Evolutionary conservation across 2,797 vertebrate species (phyloP).

Genomic region (Brachyrhaphis roseni): DNA sequence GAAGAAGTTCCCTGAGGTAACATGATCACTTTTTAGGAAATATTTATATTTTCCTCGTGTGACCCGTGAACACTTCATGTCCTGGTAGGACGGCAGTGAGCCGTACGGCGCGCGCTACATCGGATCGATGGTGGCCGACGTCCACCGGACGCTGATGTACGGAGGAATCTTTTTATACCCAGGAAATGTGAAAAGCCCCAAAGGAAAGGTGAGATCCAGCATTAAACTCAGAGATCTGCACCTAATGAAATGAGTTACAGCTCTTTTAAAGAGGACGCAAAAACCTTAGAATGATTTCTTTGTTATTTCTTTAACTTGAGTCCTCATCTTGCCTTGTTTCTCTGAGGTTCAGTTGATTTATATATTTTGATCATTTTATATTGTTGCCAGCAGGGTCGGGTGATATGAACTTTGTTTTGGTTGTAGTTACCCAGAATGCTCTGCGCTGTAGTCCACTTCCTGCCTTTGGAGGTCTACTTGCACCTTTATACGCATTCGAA

Average conservation of each 20-base stretch:
- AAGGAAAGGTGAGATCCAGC: slow-evolving; percentile 87
- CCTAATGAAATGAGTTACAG: not conserved
- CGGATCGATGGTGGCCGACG: slow-evolving; percentile 98
- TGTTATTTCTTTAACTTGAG: not conserved
- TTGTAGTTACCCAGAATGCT: too few relatives aligned
- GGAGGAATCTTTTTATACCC: slow-evolving; percentile 98
- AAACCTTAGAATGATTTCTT: not conserved
- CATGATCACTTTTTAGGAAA: not conserved
- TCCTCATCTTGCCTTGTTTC: not conserved
- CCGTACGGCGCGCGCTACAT: slow-evolving; percentile 92
- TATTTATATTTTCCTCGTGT: not conserved
- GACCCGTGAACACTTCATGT: fast-evolving
- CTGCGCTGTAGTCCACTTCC: too few relatives aligned
- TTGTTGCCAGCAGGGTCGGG: not conserved
- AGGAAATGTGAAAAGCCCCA: slow-evolving; percentile 90
- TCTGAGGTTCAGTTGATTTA: not conserved
- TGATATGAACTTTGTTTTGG: too few relatives aligned
- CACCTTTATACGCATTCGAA: too few relatives aligned
- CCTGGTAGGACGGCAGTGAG: slow-evolving; percentile 86
- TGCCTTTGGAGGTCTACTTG: too few relatives aligned
- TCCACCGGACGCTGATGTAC: slow-evolving; percentile 94
- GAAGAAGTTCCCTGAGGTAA: slow-evolving; percentile 93
- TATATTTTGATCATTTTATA: not conserved
- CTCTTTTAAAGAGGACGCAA: not conserved
- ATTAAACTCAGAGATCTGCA: not conserved